phyloP scores from a whole-genome alignment of 2,888 invertebrate genomes.

The Biston betularia region DNA sequence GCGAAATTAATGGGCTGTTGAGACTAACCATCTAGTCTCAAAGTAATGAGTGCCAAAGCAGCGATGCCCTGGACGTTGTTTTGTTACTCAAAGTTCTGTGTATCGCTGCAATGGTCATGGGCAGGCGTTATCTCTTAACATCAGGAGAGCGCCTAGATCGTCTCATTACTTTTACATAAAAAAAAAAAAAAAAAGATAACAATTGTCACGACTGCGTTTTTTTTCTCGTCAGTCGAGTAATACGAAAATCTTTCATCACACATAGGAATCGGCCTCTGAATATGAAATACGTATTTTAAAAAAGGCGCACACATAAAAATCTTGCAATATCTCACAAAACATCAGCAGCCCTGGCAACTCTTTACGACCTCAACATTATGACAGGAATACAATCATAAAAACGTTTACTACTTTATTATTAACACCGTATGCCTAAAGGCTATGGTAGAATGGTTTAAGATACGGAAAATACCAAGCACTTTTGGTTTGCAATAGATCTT shows the following conservation, averaged over 20 bases:
- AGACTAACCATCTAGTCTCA: too few species aligned
- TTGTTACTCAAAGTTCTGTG: too few species aligned
- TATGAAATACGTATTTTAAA: conserved; percentile 12
- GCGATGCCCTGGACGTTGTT: too few species aligned
- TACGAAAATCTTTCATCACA: not conserved
- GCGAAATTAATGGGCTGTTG: too few species aligned
- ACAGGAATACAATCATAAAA: conserved; percentile 32
- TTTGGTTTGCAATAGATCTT: not conserved
- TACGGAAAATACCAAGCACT: not conserved
- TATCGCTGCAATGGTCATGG: too few species aligned
- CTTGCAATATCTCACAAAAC: conserved; percentile 26
- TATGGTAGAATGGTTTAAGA: not conserved
- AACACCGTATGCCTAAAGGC: conserved; percentile 22
- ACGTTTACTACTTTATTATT: conserved; percentile 31
- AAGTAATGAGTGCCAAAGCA: too few species aligned
- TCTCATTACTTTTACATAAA: too few species aligned
- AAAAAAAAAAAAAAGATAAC: too few species aligned
- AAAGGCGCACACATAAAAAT: conserved; percentile 15
- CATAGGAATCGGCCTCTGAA: not conserved
- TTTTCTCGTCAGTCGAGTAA: too few species aligned
- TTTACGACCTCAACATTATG: conserved; percentile 32
- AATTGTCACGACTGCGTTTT: too few species aligned
- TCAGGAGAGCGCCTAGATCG: too few species aligned
- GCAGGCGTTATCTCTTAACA: too few species aligned
- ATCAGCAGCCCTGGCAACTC: conserved; percentile 23